Percentiles rank a stretch among this genome's conserved stretches.
Conservation (phyloP, 2,888 invertebrate genomes). For the Noctua comes region DNA sequence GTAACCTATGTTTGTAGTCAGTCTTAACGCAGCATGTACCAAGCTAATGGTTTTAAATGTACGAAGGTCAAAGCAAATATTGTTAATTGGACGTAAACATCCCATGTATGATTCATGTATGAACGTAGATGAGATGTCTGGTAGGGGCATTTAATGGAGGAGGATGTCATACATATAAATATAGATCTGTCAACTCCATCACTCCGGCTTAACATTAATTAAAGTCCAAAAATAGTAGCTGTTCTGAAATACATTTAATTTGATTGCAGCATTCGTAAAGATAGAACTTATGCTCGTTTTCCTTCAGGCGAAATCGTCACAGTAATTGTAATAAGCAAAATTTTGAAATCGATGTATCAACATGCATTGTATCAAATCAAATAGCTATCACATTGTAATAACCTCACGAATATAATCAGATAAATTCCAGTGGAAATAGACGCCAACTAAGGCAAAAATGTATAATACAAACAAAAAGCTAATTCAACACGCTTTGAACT, state of each 20-base stretch:
- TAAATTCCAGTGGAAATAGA: neutral
- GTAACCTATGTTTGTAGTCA: neutral
- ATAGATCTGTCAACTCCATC: conserved; percentile 45
- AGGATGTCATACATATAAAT: conserved; percentile 50
- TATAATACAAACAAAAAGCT: neutral
- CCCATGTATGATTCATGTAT: conserved; percentile 49
- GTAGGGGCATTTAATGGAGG: conserved; percentile 29
- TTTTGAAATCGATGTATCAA: neutral
- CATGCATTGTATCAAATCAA: neutral
- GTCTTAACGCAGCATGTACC: conserved; percentile 19
- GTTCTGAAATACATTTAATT: conserved; percentile 23
- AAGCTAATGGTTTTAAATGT: conserved; percentile 41
- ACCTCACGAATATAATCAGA: too few species aligned
- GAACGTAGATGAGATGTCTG: conserved; percentile 34
- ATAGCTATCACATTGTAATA: neutral
- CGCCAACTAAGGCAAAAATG: neutral
- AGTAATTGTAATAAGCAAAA: neutral
- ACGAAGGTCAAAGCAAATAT: conserved; percentile 54
- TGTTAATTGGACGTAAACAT: conserved; percentile 57
- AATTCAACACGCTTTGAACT: neutral
- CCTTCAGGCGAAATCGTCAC: too few species aligned
- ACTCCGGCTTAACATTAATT: conserved; percentile 41
- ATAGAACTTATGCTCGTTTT: too few species aligned
- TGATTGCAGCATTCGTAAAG: conserved; percentile 8
- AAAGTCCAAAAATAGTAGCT: conserved; percentile 43